These are phyloP conservation scores for Rhinichthys osculus DNA, from an alignment of 2,797 vertebrate genomes.

Conservation along the genomic window DNA sequence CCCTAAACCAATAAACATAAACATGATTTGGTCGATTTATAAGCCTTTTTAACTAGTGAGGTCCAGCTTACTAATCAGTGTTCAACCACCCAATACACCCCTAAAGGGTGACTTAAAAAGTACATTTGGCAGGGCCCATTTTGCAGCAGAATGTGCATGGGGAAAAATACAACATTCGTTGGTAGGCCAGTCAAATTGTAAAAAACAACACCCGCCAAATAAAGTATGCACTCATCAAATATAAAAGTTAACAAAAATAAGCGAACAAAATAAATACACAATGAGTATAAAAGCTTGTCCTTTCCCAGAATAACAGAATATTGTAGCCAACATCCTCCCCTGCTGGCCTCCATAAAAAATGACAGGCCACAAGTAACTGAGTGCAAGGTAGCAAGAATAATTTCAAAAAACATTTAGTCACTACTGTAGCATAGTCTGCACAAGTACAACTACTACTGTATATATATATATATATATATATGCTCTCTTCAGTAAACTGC, in stretches of 20 bases:
- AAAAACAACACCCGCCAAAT: background rate
- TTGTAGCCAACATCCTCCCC: constrained; percentile 44
- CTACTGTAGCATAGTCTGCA: background rate
- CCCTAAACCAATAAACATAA: background rate
- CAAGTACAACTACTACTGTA: background rate
- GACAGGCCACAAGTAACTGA: background rate
- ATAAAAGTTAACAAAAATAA: background rate
- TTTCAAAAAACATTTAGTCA: background rate
- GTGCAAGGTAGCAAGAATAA: background rate
- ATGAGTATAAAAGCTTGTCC: background rate
- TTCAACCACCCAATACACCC: background rate
- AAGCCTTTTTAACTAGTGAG: background rate
- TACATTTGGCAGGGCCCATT: background rate
- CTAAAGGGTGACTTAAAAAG: background rate
- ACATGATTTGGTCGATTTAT: background rate
- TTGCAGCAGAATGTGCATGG: background rate
- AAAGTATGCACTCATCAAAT: background rate
- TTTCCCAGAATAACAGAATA: background rate
- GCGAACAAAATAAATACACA: background rate
- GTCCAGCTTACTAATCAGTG: background rate
- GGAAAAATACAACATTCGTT: background rate
- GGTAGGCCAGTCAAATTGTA: background rate
- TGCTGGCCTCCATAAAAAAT: constrained; percentile 44
- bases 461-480: too few species aligned
- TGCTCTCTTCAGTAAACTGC: background rate